Evolutionary conservation across 2,888 invertebrate genomes (phyloP).

Genomic region (Sinopyrophorus schimmeli): DNA sequence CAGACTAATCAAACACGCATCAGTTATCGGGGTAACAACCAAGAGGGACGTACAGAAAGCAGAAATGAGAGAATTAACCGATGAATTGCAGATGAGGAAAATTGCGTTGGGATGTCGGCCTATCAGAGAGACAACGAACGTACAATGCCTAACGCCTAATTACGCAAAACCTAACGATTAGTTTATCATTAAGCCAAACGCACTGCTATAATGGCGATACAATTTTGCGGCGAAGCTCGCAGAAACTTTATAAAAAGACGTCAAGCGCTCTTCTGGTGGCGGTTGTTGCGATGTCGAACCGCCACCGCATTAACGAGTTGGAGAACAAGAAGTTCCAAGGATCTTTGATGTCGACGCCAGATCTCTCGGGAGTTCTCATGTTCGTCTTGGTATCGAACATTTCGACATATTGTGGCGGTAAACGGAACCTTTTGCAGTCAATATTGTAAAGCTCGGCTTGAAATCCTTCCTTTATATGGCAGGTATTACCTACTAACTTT

Average conservation of each 20-base stretch:
- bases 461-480: too few species aligned
- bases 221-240: conserved; percentile 25
- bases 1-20: conserved; percentile 41
- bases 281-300: conserved; percentile 41
- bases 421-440: conserved; percentile 25
- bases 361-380: conserved; percentile 21
- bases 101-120: conserved; percentile 8
- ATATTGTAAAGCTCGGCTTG: conserved; percentile 18
- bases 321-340: conserved; percentile 25
- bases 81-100: conserved; percentile 25
- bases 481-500: too few species aligned
- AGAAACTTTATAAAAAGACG: conserved; percentile 34
- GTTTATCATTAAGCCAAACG: conserved; percentile 36
- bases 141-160: conserved; percentile 21
- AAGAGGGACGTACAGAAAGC: conserved; percentile 35
- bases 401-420: conserved; percentile 29
- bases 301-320: conserved; percentile 21
- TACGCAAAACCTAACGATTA: conserved; percentile 22
- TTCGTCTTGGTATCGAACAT: conserved; percentile 11
- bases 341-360: conserved; percentile 29
- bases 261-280: conserved; percentile 28
- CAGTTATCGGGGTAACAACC: conserved; percentile 39
- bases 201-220: conserved; percentile 42
- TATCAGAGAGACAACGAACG: too few species aligned
- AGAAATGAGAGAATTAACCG: conserved; percentile 20